A percentile compares a stretch with the other conserved stretches of the same genome.
Evolutionary conservation across 2,888 invertebrate species (phyloP).

Genomic region (Epinotia ramella): DNA sequence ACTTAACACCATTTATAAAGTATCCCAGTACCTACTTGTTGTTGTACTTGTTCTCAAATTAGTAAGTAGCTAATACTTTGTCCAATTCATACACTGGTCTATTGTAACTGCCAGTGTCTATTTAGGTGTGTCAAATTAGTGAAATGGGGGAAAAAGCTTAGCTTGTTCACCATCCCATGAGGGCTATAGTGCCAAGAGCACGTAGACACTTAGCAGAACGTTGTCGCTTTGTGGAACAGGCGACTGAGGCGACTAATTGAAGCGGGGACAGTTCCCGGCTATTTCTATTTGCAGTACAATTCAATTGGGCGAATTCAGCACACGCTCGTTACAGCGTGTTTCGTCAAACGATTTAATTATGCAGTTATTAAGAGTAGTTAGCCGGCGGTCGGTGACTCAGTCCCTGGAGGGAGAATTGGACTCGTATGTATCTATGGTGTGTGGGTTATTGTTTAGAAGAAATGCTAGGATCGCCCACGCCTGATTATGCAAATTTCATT

Average conservation of each 20-base stretch:
- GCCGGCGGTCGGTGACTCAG: constrained; percentile 29
- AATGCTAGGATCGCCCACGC: constrained; percentile 20
- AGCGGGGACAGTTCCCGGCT: constrained; percentile 2
- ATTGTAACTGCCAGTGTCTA: background rate
- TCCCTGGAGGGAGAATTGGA: constrained; percentile 4
- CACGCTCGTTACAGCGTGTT: constrained; percentile 24
- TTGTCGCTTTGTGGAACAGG: background rate
- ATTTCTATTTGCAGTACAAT: constrained; percentile 35
- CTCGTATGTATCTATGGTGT: background rate
- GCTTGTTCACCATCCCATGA: too few relatives aligned
- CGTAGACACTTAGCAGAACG: background rate
- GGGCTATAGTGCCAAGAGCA: too few relatives aligned
- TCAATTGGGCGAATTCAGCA: constrained; percentile 35
- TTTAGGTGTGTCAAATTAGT: background rate
- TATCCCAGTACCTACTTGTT: too few relatives aligned
- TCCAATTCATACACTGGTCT: too few relatives aligned
- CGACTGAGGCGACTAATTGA: constrained; percentile 15
- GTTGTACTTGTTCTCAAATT: too few relatives aligned
- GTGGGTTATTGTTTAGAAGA: constrained; percentile 8
- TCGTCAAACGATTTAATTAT: constrained; percentile 41
- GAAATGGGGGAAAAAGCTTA: background rate
- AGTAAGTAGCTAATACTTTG: too few relatives aligned
- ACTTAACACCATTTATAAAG: background rate
- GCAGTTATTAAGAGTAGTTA: constrained; percentile 39
- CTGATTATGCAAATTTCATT: constrained; percentile 30